phyloP scores from a whole-genome alignment of 2,888 invertebrate species.

The Xestia ashworthii region DNA sequence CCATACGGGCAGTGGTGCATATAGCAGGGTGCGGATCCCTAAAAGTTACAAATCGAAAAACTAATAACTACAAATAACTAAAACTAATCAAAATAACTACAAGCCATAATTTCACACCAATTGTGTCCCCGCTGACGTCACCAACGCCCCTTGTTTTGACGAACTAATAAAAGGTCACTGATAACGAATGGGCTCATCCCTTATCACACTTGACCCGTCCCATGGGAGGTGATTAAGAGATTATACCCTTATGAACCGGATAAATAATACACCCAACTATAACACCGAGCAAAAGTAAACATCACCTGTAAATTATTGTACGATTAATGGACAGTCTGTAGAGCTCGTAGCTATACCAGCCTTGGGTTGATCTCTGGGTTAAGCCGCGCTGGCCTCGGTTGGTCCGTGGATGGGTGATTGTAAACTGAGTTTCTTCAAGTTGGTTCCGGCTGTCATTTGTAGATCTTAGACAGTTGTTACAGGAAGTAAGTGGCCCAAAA shows the following conservation, averaged over 20 bases:
- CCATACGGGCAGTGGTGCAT: no score
- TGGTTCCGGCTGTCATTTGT: no score
- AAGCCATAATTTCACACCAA: not conserved
- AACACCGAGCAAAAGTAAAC: conserved; percentile 17
- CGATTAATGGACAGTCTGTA: not conserved
- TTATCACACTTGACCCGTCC: conserved; percentile 40
- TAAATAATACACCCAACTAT: conserved; percentile 16
- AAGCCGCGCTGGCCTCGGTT: not conserved
- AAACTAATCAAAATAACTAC: no score
- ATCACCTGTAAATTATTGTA: conserved; percentile 6
- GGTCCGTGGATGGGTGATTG: not conserved
- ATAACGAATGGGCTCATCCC: conserved; percentile 45
- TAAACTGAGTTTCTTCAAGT: not conserved
- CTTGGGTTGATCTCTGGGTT: not conserved
- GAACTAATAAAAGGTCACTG: conserved; percentile 31
- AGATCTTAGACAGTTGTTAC: no score
- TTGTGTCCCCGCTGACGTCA: conserved; percentile 5
- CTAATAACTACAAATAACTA: no score
- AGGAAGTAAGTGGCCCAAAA: no score
- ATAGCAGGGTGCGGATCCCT: no score
- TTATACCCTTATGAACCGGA: conserved; percentile 40
- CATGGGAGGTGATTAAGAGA: conserved; percentile 43
- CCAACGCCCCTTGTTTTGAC: conserved; percentile 30
- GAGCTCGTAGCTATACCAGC: not conserved
- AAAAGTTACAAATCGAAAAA: no score